Base-by-base conservation (phyloP, 1,140 invertebrate genomes). In the Micrasema longulum region DNA sequence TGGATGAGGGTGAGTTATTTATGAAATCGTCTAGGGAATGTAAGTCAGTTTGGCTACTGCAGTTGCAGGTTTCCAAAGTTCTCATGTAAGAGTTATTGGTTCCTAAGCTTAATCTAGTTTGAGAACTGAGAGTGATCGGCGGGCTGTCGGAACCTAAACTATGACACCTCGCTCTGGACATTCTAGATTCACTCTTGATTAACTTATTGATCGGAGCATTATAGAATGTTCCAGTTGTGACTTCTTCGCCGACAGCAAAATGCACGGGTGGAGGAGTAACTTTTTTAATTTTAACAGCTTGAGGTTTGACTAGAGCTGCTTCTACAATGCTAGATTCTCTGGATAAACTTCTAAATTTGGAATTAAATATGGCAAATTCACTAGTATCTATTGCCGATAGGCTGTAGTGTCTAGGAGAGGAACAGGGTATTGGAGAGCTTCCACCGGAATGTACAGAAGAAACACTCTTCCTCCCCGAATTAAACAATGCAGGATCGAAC, bases 31-130 rank as follows among this genome's bases (percentile, higher is more conserved):
- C 88, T 63, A 89, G 81, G 0, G 88, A 89, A 43, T 88, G 87
- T 14, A 91, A 78, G 38, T 92, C 91, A 1, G 89, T 91, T 78
- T 91, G 90, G 77, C 91, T 92, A 57, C 90, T 88, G 77, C 90
- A 92, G 67, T 90, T 91, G 76, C 90, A 90, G 68, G 91, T 89
- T 63, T 65, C 78, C 53, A 78, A 75, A 16, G 60, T 64, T 73
- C 77, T 83, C 35, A 77, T 83, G 77, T 76, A 84, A 57, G 79
- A 81, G 70, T 83, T 85, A 72, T 81, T 82, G 60, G 90, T 82
- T 1, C 89, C 89, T 22, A 91, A 79, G 78, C 88, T 90, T 26
- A 88, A 83, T 76, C 88, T 82, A 14, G 88, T 88, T 78, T 89
- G 87, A 14, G 88, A 85, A 78, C 89, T 91, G 26, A 67, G 36